Conservation (phyloP, 2,888 invertebrate genomes). For the Seira ritae region DNA sequence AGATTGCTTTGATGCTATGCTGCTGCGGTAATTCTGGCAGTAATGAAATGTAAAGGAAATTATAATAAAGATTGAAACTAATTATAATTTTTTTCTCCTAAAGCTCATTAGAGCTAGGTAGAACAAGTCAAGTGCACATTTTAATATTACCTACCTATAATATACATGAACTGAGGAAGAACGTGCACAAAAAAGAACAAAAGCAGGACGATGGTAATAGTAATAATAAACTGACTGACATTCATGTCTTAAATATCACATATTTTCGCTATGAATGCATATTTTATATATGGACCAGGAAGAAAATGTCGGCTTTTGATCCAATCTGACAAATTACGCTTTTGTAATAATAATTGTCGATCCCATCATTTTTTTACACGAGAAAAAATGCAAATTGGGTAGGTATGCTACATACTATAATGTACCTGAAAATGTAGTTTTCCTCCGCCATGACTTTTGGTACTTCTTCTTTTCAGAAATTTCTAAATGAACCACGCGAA, state of each 20-base stretch:
- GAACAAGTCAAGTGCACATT: constrained; percentile 52
- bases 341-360: too few relatives aligned
- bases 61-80: constrained; percentile 59
- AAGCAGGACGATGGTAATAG: not conserved
- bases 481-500: not conserved
- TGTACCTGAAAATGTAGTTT: too few relatives aligned
- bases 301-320: not conserved
- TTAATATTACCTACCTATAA: constrained; percentile 18
- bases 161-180: not conserved
- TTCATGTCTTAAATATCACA: too few relatives aligned
- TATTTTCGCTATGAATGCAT: too few relatives aligned
- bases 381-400: not conserved
- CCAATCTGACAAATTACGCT: not conserved
- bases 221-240: too few relatives aligned
- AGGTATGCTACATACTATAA: not conserved
- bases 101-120: constrained; percentile 59
- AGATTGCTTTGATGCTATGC: not conserved
- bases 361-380: not conserved
- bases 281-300: not conserved
- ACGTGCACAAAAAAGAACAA: not conserved
- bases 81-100: constrained; percentile 54
- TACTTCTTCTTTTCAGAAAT: too few relatives aligned
- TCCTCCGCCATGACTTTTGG: too few relatives aligned
- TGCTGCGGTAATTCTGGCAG: constrained; percentile 17
- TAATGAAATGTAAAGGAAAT: constrained; percentile 48